Conservation (phyloP, 2,888 invertebrate species). For the Pachliopta kotzebuea region DNA sequence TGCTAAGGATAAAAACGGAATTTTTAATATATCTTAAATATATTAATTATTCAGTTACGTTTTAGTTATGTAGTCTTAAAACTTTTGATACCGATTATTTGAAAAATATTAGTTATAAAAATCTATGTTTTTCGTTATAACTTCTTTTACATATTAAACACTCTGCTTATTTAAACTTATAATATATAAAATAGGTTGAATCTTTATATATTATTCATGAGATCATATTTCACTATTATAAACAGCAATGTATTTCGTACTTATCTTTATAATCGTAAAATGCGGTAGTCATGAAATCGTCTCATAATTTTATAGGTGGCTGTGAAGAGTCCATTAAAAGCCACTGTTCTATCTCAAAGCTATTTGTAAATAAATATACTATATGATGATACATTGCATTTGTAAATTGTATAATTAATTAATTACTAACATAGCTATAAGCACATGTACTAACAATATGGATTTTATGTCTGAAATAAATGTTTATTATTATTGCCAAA, state of each 20-base stretch:
- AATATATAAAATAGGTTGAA: too few species aligned
- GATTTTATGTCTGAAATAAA: too few species aligned
- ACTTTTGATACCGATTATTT: too few species aligned
- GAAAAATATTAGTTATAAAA: background rate
- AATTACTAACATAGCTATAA: too few species aligned
- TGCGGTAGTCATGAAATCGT: slow-evolving; percentile 16
- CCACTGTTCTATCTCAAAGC: slow-evolving; percentile 48
- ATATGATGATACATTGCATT: slow-evolving; percentile 1
- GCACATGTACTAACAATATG: too few species aligned
- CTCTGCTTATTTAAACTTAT: background rate
- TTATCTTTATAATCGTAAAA: slow-evolving; percentile 13
- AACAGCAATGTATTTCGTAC: slow-evolving; percentile 18
- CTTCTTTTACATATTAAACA: background rate
- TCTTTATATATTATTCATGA: too few species aligned
- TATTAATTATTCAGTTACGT: too few species aligned
- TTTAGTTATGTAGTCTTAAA: too few species aligned
- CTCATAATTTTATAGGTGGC: slow-evolving; percentile 47
- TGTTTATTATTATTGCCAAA: too few species aligned
- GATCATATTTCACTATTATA: background rate
- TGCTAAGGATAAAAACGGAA: background rate
- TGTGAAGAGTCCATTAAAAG: slow-evolving; percentile 55
- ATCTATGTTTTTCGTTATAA: background rate
- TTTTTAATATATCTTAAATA: too few species aligned
- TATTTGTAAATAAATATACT: slow-evolving; percentile 35
- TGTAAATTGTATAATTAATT: too few species aligned